Evolutionary conservation across 2,888 invertebrate genomes (phyloP).

Genomic region (Latrodectus elegans): DNA sequence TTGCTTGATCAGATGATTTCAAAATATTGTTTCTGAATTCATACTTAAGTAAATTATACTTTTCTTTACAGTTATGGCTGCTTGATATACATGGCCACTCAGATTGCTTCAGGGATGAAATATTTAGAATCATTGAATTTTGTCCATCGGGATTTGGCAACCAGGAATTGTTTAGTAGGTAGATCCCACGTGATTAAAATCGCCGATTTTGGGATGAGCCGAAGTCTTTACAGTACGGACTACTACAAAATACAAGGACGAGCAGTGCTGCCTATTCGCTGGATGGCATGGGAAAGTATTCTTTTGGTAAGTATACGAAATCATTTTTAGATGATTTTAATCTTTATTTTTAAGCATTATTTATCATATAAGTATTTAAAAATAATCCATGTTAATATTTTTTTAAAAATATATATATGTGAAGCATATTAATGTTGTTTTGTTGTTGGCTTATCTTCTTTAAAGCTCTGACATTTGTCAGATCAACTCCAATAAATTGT

Average conservation of each 20-base stretch:
- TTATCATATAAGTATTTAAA: too few relatives aligned
- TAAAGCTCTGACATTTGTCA: too few relatives aligned
- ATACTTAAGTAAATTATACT: not conserved
- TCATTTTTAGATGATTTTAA: too few relatives aligned
- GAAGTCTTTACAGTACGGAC: constrained; percentile 85
- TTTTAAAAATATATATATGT: too few relatives aligned
- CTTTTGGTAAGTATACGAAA: constrained; percentile 79
- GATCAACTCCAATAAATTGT: too few relatives aligned
- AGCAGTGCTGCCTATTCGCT: constrained; percentile 87
- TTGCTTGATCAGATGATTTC: too few relatives aligned
- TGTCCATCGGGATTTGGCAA: constrained; percentile 91
- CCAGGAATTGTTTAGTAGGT: constrained; percentile 90
- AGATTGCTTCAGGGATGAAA: constrained; percentile 92
- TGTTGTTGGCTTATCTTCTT: too few relatives aligned
- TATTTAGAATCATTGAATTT: constrained; percentile 91
- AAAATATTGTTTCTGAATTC: too few relatives aligned
- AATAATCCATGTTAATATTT: too few relatives aligned
- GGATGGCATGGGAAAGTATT: constrained; percentile 93
- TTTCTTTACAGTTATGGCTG: constrained; percentile 79
- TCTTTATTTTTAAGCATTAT: not conserved
- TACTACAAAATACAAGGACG: constrained; percentile 89
- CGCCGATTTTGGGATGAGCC: constrained; percentile 89
- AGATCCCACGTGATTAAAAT: constrained; percentile 85
- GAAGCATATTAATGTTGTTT: too few relatives aligned
- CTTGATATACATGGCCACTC: constrained; percentile 86